Conservation (phyloP, 1,140 invertebrate genomes). For the Listronotus bonariensis region DNA sequence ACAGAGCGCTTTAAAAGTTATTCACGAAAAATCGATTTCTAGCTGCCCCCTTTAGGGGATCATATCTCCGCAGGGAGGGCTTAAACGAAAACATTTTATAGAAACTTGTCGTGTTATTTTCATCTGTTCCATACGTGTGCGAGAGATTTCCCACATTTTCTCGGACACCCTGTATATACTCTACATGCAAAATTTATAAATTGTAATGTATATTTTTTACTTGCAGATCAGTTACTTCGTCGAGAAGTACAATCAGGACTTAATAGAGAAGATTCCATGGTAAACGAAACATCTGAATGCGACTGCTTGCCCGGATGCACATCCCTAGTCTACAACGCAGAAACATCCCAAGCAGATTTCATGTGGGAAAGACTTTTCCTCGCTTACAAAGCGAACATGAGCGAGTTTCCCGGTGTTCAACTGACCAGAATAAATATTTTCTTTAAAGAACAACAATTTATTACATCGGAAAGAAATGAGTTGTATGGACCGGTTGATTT, state of each 20-base stretch:
- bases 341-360: conserved; percentile 69
- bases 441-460: conserved; percentile 70
- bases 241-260: conserved; percentile 59
- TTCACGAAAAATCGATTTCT: no score
- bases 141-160: no score
- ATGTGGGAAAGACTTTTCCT: conserved; percentile 49
- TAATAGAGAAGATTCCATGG: conserved; percentile 14
- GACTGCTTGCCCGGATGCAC: conserved; percentile 71
- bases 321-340: conserved; percentile 68
- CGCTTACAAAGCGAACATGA: conserved; percentile 46
- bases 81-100: no score
- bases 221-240: conserved; percentile 61
- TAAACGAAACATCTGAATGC: conserved; percentile 53
- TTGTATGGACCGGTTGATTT: conserved; percentile 68
- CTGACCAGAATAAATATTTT: conserved; percentile 57
- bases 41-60: no score
- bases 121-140: no score
- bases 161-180: no score
- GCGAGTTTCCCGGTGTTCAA: conserved; percentile 55
- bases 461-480: conserved; percentile 65
- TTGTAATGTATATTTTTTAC: conserved; percentile 2
- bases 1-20: no score
- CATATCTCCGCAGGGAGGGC: no score
- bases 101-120: no score
- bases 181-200: neutral